phyloP scores from a whole-genome alignment of 2,888 invertebrate species.

The Pherbina coryleti region DNA sequence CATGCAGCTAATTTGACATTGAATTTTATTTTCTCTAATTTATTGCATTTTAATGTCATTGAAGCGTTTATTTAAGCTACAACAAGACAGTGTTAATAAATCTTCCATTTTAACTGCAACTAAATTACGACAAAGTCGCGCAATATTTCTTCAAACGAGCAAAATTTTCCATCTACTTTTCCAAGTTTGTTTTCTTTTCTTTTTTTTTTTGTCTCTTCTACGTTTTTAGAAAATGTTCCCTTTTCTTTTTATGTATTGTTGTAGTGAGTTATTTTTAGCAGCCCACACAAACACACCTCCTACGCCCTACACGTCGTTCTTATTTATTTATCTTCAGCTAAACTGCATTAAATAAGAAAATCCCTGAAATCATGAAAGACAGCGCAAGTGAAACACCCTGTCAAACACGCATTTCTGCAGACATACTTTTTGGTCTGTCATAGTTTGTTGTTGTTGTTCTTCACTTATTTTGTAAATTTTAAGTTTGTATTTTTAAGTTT shows the following conservation, averaged over 20 bases:
- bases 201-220: no score
- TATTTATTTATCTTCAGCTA: not conserved
- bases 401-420: no score
- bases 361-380: not conserved
- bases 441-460: no score
- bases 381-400: no score
- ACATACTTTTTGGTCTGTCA: no score
- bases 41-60: conserved; percentile 3
- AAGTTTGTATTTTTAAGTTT: no score
- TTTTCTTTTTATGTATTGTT: not conserved
- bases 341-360: not conserved
- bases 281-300: not conserved
- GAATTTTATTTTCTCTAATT: not conserved
- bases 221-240: not conserved
- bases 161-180: not conserved
- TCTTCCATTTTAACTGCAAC: not conserved
- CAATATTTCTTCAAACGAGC: not conserved
- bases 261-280: not conserved
- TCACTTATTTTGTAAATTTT: no score
- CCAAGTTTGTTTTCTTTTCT: not conserved
- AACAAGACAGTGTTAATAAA: no score
- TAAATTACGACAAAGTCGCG: not conserved
- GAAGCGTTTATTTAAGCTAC: not conserved
- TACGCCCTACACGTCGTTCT: not conserved
- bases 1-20: not conserved